phyloP scores from a whole-genome alignment of 2,888 invertebrate genomes.

The Tetanocera ferruginea region DNA sequence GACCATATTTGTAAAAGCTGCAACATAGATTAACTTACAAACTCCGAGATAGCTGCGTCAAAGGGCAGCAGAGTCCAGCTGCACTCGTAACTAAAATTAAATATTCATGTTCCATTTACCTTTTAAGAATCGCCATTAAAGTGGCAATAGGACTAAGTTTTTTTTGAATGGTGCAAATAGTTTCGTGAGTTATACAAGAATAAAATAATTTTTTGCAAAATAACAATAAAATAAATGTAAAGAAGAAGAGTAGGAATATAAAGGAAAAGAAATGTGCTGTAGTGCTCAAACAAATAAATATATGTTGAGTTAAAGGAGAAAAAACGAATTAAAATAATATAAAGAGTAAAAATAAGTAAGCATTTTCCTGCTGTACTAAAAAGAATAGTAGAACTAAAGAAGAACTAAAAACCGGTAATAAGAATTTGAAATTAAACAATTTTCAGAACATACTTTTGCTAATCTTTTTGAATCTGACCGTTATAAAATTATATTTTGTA shows the following conservation, averaged over 20 bases:
- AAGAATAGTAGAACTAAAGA: too few species aligned
- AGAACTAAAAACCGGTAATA: too few species aligned
- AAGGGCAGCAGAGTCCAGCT: background rate
- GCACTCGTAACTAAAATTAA: background rate
- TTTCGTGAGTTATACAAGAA: constrained; percentile 30
- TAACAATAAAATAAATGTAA: constrained; percentile 39
- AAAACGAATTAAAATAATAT: background rate
- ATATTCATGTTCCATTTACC: constrained; percentile 77
- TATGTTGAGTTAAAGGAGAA: background rate
- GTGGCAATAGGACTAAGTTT: constrained; percentile 90
- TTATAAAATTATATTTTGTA: too few species aligned
- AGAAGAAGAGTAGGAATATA: constrained; percentile 60
- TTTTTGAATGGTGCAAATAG: constrained; percentile 45
- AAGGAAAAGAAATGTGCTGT: constrained; percentile 64
- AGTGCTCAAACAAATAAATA: constrained; percentile 52
- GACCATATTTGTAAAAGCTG: background rate
- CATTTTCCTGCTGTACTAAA: too few species aligned
- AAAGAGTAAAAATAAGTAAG: background rate
- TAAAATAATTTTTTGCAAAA: constrained; percentile 43
- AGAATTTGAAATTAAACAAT: too few species aligned
- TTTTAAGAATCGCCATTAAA: constrained; percentile 94
- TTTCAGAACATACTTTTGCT: too few species aligned
- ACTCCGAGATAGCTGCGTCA: background rate
- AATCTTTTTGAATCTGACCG: too few species aligned
- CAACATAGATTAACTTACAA: background rate